Base-by-base conservation (phyloP, 2,888 invertebrate genomes). In the Argynnis bischoffii region DNA sequence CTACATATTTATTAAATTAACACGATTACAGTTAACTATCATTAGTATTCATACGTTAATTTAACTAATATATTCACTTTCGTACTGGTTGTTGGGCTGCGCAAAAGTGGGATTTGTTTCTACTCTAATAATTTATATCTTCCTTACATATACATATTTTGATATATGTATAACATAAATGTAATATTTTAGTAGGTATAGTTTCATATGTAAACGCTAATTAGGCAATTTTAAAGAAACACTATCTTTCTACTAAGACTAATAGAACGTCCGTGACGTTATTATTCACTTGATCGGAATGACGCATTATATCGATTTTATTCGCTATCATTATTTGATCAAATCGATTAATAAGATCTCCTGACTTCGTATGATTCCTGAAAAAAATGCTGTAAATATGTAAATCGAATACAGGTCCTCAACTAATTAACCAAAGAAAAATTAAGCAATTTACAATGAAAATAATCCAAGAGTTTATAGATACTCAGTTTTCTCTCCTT, bases 51-150 rank as follows among this genome's bases (percentile, higher is more conserved):
- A 41, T 41, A 41, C 35, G 11, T 35, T 50, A 50, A 60, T 60
- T 50, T 50, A 48, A 60, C 60, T 60, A 60, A 60, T 60, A 31
- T 60, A 60, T 60, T 14, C 60, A 48, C 50, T 50, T 60, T 60
- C 50, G 16, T 50, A 60, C 14, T 31, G 31, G 21, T 16, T 26
- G 50, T 50, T 60, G 48, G 60, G 18, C 31, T 55, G 35, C 16
- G 31, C 6, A 60, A 50, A 50, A 60, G 46, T 15, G 56, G 56
- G 46, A 21, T 21, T 57, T 31, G 16, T 48, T 60, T 60, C 59
- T 21, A 59, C 47, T 60, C 60, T 50, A 50, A 50, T 51, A 51
- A 51, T 60, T 60, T 26, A 5, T 31, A 50, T 60, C 31, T 60
- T 50, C n/a, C 64, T 55, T 16, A 57, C 55, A 3, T 31, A 21